Evolutionary conservation across 2,113 vertebrate species (phyloP), one percentile per base, ranked within the genome.

Genomic region (Melospiza melodia): DNA sequence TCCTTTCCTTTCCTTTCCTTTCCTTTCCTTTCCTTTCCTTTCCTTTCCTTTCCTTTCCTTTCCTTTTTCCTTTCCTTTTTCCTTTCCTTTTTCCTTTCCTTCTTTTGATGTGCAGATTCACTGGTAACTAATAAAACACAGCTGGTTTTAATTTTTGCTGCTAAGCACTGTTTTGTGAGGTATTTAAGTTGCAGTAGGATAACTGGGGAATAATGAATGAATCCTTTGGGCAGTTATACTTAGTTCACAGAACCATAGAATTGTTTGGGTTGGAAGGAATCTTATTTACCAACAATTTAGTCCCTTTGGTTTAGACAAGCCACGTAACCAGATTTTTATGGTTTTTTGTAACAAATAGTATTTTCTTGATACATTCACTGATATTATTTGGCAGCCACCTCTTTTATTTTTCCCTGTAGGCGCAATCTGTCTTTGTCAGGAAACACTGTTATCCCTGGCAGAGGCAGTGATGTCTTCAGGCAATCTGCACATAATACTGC

Each of bases 351-450:
- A 43, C 4, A 6, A 87, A 65, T 4, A 74, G 4, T 37, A 23
- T 87, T 37, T 93, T 84, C 46, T 59, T 30, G 1, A 41, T 73
- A 65, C 25, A 46, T 69, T 85, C 44, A 41, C 35, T 62, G 75
- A 24, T 72, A 68, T 2, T 74, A 13, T 75, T 89, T 89, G 66
- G 51, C 67, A 88, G 43, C 27, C 30, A 58, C 27, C 15, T 89
- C 75, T 86, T 66, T n/a, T 67, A 66, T 72, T 84, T 90, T 93
- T 54, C 81, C 63, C n/a, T 61, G 43, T 12, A 63, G 78, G 61
- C 54, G 46, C 52, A 84, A 37, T 65, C 78, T 80, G 59, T 68
- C 63, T 90, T 85, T 93, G 35, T 80, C 61, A 87, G 28, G 43
- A 91, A 95, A 90, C 11, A 4, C 35, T 8, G 0, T 90, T 59